Conservation (phyloP, 2,888 invertebrate genomes). For the Drosophila yooni region DNA sequence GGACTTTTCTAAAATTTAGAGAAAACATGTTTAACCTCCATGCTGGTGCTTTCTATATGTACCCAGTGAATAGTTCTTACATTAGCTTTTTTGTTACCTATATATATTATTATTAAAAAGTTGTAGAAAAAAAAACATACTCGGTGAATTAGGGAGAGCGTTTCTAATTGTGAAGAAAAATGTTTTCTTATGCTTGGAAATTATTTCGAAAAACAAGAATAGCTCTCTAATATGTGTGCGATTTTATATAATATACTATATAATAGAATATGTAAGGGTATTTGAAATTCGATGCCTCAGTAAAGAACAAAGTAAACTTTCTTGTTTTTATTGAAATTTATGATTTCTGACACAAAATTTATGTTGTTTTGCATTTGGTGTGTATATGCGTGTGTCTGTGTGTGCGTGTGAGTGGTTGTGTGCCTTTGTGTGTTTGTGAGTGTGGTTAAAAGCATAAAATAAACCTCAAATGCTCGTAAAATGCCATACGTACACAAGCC, state of each 20-base stretch:
- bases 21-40: not conserved
- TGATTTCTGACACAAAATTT: conserved; percentile 76
- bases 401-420: conserved; percentile 10
- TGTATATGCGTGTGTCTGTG: conserved; percentile 4
- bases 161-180: not conserved
- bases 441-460: conserved; percentile 69
- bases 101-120: not conserved
- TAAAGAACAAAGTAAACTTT: conserved; percentile 1
- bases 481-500: conserved; percentile 51
- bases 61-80: not conserved
- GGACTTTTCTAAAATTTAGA: not conserved
- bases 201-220: not conserved
- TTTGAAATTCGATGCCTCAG: not conserved
- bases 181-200: not conserved
- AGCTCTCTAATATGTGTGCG: not conserved
- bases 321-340: conserved; percentile 75
- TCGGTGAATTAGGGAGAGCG: not conserved
- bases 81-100: not conserved
- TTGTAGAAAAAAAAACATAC: not conserved
- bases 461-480: conserved; percentile 78
- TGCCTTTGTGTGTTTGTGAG: conserved; percentile 11
- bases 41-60: not conserved
- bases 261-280: conserved; percentile 6
- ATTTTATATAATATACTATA: not conserved
- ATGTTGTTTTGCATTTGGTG: conserved; percentile 72